Evolutionary conservation across 2,888 invertebrate species (phyloP).

Genomic region (Hetaerina titia): DNA sequence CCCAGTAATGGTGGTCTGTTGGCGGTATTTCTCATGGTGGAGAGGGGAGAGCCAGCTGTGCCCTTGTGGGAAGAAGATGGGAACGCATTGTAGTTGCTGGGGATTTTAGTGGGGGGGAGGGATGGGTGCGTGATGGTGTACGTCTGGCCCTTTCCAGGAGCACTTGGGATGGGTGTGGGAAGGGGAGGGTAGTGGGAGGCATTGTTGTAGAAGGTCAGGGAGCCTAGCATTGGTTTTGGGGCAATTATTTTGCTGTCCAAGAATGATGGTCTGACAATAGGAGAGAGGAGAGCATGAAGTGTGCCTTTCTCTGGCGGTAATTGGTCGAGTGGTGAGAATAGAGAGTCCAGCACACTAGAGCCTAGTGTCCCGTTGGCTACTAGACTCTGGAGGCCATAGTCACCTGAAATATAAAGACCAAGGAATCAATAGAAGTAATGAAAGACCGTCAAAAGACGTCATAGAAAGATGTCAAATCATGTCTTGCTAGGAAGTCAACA

Average conservation of each 20-base stretch:
- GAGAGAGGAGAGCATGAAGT: background rate
- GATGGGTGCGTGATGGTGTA: background rate
- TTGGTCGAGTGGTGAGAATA: conserved; percentile 28
- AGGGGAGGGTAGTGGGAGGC: conserved; percentile 5
- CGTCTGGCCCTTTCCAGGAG: background rate
- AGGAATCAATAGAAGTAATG: conserved; percentile 23
- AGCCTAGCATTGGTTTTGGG: background rate
- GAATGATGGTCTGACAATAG: conserved; percentile 32
- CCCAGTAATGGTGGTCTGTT: background rate
- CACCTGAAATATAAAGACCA: conserved; percentile 40
- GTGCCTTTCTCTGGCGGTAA: conserved; percentile 13
- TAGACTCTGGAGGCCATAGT: conserved; percentile 42
- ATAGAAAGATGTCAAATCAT: background rate
- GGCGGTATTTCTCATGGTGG: conserved; percentile 11
- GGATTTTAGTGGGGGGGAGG: conserved; percentile 27
- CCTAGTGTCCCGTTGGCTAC: conserved; percentile 36
- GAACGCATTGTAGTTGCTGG: conserved; percentile 6
- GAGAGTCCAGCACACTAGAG: conserved; percentile 44
- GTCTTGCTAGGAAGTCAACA: background rate
- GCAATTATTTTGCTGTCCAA: conserved; percentile 31
- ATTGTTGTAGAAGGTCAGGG: conserved; percentile 18
- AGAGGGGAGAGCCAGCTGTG: conserved; percentile 18
- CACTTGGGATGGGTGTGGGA: background rate
- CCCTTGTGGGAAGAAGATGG: conserved; percentile 21
- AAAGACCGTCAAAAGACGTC: conserved; percentile 19